Conservation (phyloP, 2,113 vertebrate species). For the Herpetotheres cachinnans region DNA sequence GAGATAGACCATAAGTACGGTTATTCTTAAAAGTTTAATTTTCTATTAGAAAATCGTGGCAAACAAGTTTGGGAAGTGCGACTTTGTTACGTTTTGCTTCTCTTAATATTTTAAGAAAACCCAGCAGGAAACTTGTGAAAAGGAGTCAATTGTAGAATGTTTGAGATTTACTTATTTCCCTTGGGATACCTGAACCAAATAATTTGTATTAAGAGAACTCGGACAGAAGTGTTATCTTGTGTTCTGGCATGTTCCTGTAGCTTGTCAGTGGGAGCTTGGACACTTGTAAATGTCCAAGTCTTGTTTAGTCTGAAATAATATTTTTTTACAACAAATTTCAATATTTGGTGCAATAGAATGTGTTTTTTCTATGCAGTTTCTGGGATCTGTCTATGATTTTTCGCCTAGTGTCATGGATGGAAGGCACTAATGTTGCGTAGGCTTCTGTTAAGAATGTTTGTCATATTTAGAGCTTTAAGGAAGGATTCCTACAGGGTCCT, state of each 20-base stretch:
- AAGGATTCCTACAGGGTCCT: neutral
- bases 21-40: neutral
- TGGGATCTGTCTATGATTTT: neutral
- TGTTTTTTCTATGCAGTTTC: neutral
- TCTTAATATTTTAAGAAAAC: neutral
- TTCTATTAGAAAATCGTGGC: neutral
- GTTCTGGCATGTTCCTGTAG: neutral
- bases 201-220: neutral
- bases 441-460: neutral
- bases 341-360: neutral
- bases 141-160: neutral
- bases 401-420: neutral
- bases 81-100: neutral
- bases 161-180: neutral
- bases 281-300: neutral
- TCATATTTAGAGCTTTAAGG: neutral
- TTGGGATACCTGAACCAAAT: neutral
- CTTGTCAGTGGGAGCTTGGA: neutral
- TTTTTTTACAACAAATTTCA: neutral
- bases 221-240: neutral
- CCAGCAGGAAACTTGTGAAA: neutral
- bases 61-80: neutral
- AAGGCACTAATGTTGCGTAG: neutral
- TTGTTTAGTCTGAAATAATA: neutral
- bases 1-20: neutral